Evolutionary conservation across 2,113 vertebrate species (phyloP), one percentile per base, ranked within the genome.

Genomic region (Poicephalus meyeri): DNA sequence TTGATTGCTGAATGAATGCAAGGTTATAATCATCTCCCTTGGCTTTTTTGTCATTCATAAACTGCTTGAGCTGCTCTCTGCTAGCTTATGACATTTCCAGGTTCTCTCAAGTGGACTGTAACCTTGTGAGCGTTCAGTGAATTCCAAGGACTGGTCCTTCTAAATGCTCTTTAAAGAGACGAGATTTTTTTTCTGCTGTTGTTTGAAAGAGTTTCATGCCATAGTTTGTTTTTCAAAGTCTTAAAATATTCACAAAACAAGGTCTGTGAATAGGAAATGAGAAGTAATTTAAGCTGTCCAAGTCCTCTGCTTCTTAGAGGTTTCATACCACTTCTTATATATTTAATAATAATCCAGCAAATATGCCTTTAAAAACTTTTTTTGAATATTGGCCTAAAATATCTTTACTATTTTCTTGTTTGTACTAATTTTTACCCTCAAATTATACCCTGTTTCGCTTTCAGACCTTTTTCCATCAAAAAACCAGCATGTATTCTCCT

Each of bases 31-130:
- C 17, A 86, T 80, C 35, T 93, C 93, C 80, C 60, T 65, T 80
- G 68, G 46, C 71, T 94, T 91, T 95, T 95, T 94, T 95, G 88
- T 86, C 88, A 74, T 91, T 91, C 94, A 80, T 91, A 95, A 96
- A 78, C 55, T 93, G 85, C 88, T 80, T 78, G 85, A 94, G 60
- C 50, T 94, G 79, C 79, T 88, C 71, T 94, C 64, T 90, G 31
- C 49, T 90, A 84, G 55, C 42, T 91, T 90, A 88, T 86, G 93
- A 88, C 88, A 89, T 89, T 92, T 96, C 55, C 71, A 78, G 76
- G 49, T 83, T 82, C 42, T 93, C 87, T 95, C 85, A 88, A 94
- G 80, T 91, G 90, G 61, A 58, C 80, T 83, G 60, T 89, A 94
- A 91, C 93, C 68, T 95, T 96, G 66, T 93, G 44, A 70, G 39